Percentiles rank a stretch among this genome's conserved stretches.
Conservation (phyloP, 2,797 vertebrate genomes). For the Enteromius unitaeniatus region DNA sequence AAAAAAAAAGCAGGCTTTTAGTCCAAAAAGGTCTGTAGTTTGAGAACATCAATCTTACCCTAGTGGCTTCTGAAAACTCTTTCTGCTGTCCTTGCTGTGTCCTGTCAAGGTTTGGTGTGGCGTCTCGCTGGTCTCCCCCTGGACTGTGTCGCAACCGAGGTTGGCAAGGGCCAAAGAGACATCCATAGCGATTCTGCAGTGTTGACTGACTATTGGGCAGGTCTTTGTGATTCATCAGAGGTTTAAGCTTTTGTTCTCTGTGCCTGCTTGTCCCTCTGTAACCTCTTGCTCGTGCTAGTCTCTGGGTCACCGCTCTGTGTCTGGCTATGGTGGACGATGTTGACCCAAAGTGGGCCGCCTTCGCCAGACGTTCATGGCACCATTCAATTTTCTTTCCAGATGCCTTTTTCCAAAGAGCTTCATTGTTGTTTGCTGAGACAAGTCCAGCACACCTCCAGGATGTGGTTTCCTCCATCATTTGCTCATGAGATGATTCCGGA, state of each 20-base stretch:
- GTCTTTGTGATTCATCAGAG: constrained; percentile 8
- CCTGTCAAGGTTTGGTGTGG: not conserved
- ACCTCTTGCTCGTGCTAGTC: constrained; percentile 18
- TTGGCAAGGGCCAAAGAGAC: constrained; percentile 32
- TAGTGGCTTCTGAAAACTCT: constrained; percentile 11
- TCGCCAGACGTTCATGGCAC: constrained; percentile 8
- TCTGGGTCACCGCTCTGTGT: constrained; percentile 33
- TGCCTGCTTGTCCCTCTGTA: constrained; percentile 9
- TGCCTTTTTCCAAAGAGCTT: constrained; percentile 33
- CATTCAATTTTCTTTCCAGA: constrained; percentile 34
- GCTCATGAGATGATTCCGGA: constrained; percentile 21
- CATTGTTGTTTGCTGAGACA: constrained; percentile 23
- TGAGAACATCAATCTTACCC: constrained; percentile 26
- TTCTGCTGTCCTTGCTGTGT: not conserved
- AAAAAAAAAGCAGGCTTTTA: not conserved
- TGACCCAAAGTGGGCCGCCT: constrained; percentile 3
- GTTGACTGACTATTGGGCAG: constrained; percentile 6
- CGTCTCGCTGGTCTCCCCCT: constrained; percentile 6
- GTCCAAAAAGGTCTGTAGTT: not conserved
- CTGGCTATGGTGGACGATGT: constrained; percentile 15
- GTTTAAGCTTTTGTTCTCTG: constrained; percentile 18
- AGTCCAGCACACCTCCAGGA: constrained; percentile 43
- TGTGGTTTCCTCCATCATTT: constrained; percentile 18
- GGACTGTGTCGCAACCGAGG: not conserved
- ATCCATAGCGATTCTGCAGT: not conserved